Evolutionary conservation across 2,888 invertebrate species (phyloP), one percentile per base, ranked within the genome.

Genomic region (Apamea anceps): DNA sequence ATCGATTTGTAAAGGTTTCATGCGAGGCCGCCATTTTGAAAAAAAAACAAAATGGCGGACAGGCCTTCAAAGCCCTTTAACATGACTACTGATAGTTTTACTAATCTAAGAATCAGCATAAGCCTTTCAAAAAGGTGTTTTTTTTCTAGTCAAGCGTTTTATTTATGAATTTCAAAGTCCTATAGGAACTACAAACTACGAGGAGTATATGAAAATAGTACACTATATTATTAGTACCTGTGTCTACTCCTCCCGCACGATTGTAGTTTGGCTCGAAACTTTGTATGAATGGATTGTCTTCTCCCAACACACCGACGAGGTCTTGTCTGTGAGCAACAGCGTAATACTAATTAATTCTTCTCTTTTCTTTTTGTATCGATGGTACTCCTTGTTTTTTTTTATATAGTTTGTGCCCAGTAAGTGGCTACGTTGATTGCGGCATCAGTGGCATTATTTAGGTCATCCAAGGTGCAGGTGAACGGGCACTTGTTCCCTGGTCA

Each of bases 261-360:
- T 97, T 97, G 89, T 97, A 97, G 71, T 94, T 93, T n/a, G 97
- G 97, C 79, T 97, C 97, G 86, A 97, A 95, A 80, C 97, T 96
- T 79, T 96, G 94, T 78, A 97, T 94, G 78, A 97, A 96, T 2
- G 97, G 95, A 85, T 97, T 97, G 82, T 97, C 97, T 63, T 97
- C 95, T 5, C 97, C 97, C 68, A 97, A 92, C 2, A 96, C 95
- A 37, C 93, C 93, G 18, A 97, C 90, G 25, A 98, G 93, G 86
- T 98, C 98, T 86, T 96, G 95, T 67, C 97, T 97, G 91, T 4
- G 83, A 91, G 85, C 32, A 86, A 79, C 1, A 82, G 13, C 15
- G 60, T 62, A n/a, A 28, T 28, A 28, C 25, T 60, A n/a, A n/a
- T 48, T 1, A 45, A 42, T 42, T 42, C 42, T 42, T 45, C 1